Evolutionary conservation across 2,888 invertebrate genomes (phyloP).

Genomic region (Trachelus tabidus): DNA sequence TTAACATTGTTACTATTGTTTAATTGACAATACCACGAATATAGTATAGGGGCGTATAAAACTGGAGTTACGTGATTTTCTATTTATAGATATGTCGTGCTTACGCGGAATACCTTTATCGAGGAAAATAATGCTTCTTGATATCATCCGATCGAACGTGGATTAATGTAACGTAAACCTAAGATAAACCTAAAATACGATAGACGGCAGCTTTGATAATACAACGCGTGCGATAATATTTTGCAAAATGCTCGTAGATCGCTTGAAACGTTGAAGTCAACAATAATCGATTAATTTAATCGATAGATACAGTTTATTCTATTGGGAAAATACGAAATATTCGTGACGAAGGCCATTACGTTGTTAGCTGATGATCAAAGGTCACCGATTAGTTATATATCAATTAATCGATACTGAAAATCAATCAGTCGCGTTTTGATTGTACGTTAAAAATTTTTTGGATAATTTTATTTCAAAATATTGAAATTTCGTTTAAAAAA

Average conservation of each 20-base stretch:
- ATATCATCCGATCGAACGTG: neutral
- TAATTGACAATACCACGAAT: neutral
- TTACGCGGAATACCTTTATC: neutral
- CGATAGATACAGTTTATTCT: no score
- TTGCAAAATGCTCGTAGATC: no score
- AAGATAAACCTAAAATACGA: neutral
- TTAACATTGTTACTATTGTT: neutral
- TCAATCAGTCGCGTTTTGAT: neutral
- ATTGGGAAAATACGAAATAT: no score
- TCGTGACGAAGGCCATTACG: no score
- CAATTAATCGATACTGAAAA: neutral
- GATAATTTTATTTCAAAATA: no score
- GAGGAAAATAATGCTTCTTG: neutral
- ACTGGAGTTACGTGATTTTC: neutral
- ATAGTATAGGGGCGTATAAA: neutral
- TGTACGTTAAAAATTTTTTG: neutral
- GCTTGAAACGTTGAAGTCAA: no score
- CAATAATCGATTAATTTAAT: no score
- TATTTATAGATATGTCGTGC: neutral
- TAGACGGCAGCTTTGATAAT: neutral
- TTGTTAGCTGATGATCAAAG: neutral
- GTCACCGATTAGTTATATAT: neutral
- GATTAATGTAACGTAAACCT: neutral
- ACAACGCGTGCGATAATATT: no score
- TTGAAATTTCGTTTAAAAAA: neutral